Base-by-base conservation (phyloP, 1,140 invertebrate genomes). In the Phthorimaea operculella region DNA sequence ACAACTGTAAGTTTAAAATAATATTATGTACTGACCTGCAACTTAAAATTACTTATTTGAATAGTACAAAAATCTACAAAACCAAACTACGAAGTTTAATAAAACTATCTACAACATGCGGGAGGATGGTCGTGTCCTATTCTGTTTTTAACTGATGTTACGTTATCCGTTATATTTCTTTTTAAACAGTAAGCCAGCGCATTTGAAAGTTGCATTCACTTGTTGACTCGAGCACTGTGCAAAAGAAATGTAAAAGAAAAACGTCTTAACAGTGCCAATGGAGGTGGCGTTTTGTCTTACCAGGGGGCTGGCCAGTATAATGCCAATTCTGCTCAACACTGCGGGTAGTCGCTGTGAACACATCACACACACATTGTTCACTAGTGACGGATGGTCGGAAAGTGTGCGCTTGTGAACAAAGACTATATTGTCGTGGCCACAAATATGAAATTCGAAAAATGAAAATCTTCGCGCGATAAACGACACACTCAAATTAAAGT, bases 281-380 rank as follows among this genome's bases (percentile, higher is more conserved):
- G 79, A 68, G 68, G 74, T 74, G 79, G 81, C 81, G 75, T 76
- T 79, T 70, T 66, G 89, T 92, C 93, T 94, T 94, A 94, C 93
- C 93, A 94, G 90, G 87, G 93, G 93, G 90, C 92, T 94, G 90
- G 93, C 92, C 91, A 94, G 92, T 90, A 94, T 93, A 88, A 94
- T 92, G 90, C 93, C 93, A 91, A 94, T 94, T 90, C 93, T 92
- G 92, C 91, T 94, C 89, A 94, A 91, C 87, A 94, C 93, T 89
- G 92, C 93, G 88, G 93, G 93, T 87, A 94, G 91, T 88, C 93
- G 92, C 93, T 94, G 92, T 84, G 93, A 94, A 90, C 84, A 88
- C 81, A 86, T 83, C 85, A 88, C 86, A 89, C 82, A 86, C 73
- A 84, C 70, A 79, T 80, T 76, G 73, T 85, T 85, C 79, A 83